Base-by-base conservation (phyloP, 2,113 vertebrate species). In the Alethe diademata region DNA sequence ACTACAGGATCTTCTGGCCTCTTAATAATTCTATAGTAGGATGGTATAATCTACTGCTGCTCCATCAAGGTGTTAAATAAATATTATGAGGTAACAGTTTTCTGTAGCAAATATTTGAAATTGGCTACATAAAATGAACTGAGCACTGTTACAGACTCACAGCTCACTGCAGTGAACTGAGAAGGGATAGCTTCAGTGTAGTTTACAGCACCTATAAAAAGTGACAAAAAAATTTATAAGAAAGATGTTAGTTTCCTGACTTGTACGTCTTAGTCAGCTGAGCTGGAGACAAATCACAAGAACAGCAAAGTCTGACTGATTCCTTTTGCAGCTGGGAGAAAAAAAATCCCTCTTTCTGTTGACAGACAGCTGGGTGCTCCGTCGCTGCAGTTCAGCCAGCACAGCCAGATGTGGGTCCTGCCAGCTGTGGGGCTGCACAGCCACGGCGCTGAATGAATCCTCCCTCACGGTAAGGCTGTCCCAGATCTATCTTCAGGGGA, bases 401-500 rank as follows among this genome's bases (percentile, higher is more conserved):
- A 0, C 38, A 9, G 24, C 9, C 38, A 0, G 0, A 1, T 0
- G 6, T 0, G n/a, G 14, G 4, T 78, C 43, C 71, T 36, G 66
- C 74, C 64, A 3, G 48, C 48, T 50, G 1, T 2, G 62, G 16
- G 48, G 66, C 82, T 73, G 71, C 67, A 7, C 1, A 8, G 53
- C 53, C 17, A 48, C 0, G 1, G 88, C 14, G 31, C 28, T 8
- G 35, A 28, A 2, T 1, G 70, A 23, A 57, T 15, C 53, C 36
- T 69, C 61, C 40, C n/a, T 42, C 81, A 61, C 0, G n/a, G 74
- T 79, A 91, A 96, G 95, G 45, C 36, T 89, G 48, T 75, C 43
- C 40, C 53, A 74, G 2, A 16, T 31, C 36, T 83, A 5, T 53
- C 51, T 58, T 31, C 14, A 31, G 42, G 15, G 31, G 3, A 6